Base-by-base conservation (phyloP, 1,140 invertebrate genomes). In the Leptinotarsa undecemlineata region DNA sequence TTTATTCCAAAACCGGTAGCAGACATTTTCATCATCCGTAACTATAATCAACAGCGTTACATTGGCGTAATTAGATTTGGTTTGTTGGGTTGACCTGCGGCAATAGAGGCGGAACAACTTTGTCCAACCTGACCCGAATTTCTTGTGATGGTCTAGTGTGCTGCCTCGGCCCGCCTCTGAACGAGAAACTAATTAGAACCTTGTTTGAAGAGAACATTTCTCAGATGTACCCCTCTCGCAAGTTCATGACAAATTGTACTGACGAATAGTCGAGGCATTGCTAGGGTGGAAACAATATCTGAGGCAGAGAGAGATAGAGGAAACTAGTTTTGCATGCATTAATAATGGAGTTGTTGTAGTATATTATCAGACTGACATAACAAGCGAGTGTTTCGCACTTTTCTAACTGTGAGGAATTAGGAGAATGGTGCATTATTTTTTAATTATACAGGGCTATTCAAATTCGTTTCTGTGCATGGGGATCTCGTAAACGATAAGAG, bases 181-280 rank as follows among this genome's bases (percentile, higher is more conserved):
- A 73, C 51, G 61, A 51, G 72, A 78, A 78, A 68, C 75, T 78
- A 78, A 78, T 78, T 78, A 78, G 76, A 75, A 76, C 72, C 74
- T 73, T 76, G 75, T 78, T 76, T 74, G 72, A 74, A 71, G 68
- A 62, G 33, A 67, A 63, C 51, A 70, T 60, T 72, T 72, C 69
- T 72, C 23, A 70, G 57, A 74, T 74, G 68, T 60, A 74, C 61
- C 64, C 57, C 62, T 73, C 57, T 71, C 47, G 23, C 62, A 61
- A 61, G 72, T 48, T 70, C 64, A 48, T 71, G 66, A 74, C 69
- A 76, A 76, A 78, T 78, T 74, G 73, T 76, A 75, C 77, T 79
- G 75, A 79, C 75, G 76, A 77, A 68, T 72, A 73, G 66, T 74
- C 63, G 72, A 67, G 51, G 60, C 33, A 42, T 42, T 42, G 33